Conservation (phyloP, 2,888 invertebrate species). For the Trissoscelio sp. region DNA sequence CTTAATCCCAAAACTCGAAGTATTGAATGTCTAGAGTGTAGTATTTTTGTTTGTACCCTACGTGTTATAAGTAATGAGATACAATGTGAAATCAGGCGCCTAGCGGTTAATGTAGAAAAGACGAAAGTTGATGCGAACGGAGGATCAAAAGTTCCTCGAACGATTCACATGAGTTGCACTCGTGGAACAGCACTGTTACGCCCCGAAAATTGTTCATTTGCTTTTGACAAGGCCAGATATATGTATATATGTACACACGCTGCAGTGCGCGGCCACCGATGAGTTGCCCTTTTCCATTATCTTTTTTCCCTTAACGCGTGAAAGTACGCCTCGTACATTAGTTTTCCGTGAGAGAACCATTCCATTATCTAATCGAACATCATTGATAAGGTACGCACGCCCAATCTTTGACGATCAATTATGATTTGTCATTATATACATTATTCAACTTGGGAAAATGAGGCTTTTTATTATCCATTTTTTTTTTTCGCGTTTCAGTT, state of each 20-base stretch:
- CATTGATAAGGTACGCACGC: conserved; percentile 17
- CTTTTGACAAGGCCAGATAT: conserved; percentile 13
- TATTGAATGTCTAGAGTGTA: conserved; percentile 56
- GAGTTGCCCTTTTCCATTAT: conserved; percentile 64
- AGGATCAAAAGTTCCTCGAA: conserved; percentile 69
- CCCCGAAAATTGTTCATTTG: conserved; percentile 47
- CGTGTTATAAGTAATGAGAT: conserved; percentile 61
- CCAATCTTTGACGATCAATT: no score
- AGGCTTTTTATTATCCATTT: no score
- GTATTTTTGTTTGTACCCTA: conserved; percentile 61
- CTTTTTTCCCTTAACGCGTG: conserved; percentile 63
- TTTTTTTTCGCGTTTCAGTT: no score
- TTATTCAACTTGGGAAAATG: no score
- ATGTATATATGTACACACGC: conserved; percentile 37
- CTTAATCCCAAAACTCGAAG: conserved; percentile 53
- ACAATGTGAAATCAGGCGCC: conserved; percentile 69
- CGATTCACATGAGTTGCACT: conserved; percentile 65
- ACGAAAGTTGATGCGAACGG: conserved; percentile 70
- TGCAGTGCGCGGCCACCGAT: conserved; percentile 25
- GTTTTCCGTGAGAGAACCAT: conserved; percentile 58
- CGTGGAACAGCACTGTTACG: conserved; percentile 61
- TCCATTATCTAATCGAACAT: conserved; percentile 45
- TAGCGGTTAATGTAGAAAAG: conserved; percentile 72
- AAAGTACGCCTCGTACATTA: conserved; percentile 31
- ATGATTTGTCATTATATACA: no score